These are phyloP conservation scores for Lordiphosa fenestrarum DNA, from an alignment of 2,888 invertebrate species.

Conservation along the genomic window DNA sequence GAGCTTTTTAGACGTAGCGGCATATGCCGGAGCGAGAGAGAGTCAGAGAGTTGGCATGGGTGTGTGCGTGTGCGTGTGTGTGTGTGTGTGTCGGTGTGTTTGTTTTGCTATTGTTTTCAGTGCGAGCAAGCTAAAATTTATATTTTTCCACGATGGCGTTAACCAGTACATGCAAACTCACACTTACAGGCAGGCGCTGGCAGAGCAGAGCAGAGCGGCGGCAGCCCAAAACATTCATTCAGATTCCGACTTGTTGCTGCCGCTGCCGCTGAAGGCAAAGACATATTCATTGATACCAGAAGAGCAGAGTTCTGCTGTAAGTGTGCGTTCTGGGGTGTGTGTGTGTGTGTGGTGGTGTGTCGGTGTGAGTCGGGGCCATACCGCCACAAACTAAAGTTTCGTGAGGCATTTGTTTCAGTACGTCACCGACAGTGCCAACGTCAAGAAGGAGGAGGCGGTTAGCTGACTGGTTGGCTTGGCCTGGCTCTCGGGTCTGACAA, in stretches of 20 bases:
- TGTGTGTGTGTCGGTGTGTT: slow-evolving; percentile 18
- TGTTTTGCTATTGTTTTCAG: slow-evolving; percentile 65
- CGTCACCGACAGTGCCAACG: slow-evolving; percentile 71
- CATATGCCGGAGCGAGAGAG: slow-evolving; percentile 21
- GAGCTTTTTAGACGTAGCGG: slow-evolving; percentile 6
- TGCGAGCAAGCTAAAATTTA: slow-evolving; percentile 33
- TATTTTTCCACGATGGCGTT: slow-evolving; percentile 57
- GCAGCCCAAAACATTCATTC: slow-evolving; percentile 43
- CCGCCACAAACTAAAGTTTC: slow-evolving; percentile 62
- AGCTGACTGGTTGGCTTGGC: slow-evolving; percentile 27
- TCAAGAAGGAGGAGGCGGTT: slow-evolving; percentile 72
- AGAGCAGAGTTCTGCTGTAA: slow-evolving; percentile 8
- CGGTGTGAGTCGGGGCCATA: slow-evolving; percentile 29
- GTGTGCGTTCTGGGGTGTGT: not conserved
- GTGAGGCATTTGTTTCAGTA: slow-evolving; percentile 63
- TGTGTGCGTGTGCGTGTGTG: slow-evolving; percentile 2
- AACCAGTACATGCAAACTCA: slow-evolving; percentile 72
- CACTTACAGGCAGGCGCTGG: slow-evolving; percentile 50
- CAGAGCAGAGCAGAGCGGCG: slow-evolving; percentile 19
- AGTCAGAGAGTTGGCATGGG: slow-evolving; percentile 15
- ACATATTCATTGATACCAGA: slow-evolving; percentile 10
- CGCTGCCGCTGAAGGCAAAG: slow-evolving; percentile 12
- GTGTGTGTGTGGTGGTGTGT: slow-evolving; percentile 27
- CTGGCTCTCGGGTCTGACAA: slow-evolving; percentile 4
- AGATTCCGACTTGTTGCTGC: slow-evolving; percentile 40